These are phyloP conservation scores for Drosophila recens DNA, from an alignment of 2,888 invertebrate genomes.

Conservation along the genomic window DNA sequence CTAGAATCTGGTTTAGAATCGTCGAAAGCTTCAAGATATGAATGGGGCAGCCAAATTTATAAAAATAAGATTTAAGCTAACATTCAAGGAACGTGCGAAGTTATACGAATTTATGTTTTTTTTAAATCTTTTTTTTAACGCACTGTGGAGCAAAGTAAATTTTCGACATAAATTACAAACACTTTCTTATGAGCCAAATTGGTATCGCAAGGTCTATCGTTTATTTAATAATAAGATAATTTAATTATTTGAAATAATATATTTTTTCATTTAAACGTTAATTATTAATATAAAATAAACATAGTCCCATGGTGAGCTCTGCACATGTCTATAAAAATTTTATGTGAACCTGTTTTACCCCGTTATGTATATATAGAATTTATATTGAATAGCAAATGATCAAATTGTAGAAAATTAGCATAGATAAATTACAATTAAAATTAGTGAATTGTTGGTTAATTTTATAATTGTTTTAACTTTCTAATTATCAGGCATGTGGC, in stretches of 20 bases:
- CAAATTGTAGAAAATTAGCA: constrained; percentile 10
- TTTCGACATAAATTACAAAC: not conserved
- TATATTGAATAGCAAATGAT: constrained; percentile 8
- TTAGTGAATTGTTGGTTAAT: not conserved
- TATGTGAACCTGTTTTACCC: constrained; percentile 15
- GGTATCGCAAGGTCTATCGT: not conserved
- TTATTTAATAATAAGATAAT: not conserved
- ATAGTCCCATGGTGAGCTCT: not conserved
- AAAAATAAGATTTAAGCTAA: constrained; percentile 23
- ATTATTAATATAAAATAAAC: not conserved
- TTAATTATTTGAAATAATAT: not conserved
- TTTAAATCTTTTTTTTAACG: not conserved
- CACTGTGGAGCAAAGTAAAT: constrained; percentile 2
- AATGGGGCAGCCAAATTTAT: constrained; percentile 22
- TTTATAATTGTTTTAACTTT: not conserved
- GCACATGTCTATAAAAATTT: constrained; percentile 6
- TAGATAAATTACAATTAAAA: not conserved
- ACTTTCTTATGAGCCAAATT: not conserved
- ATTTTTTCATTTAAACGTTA: no score
- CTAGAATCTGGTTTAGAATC: constrained; percentile 13
- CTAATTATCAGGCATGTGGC: not conserved
- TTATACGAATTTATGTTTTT: constrained; percentile 14
- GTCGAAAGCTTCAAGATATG: constrained; percentile 18
- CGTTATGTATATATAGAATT: constrained; percentile 3
- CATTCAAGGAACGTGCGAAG: constrained; percentile 1